A percentile compares a stretch with the other conserved stretches of the same genome.
phyloP scores from a whole-genome alignment of 2,888 invertebrate genomes.

The Cephus sareptanus region DNA sequence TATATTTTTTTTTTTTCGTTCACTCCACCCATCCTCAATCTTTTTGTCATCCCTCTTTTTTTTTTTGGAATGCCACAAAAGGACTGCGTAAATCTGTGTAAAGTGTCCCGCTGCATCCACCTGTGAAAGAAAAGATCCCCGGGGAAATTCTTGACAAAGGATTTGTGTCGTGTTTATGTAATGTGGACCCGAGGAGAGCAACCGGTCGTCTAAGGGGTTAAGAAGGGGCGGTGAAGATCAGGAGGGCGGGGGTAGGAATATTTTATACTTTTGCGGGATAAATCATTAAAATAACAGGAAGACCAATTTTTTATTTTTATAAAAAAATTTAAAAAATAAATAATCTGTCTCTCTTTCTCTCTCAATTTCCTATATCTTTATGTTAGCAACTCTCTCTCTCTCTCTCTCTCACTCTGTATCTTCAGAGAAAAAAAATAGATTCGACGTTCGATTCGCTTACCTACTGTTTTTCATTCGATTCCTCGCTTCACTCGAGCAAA shows the following conservation, averaged over 20 bases:
- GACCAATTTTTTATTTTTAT: neutral
- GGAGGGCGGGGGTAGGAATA: neutral
- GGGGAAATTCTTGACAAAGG: constrained; percentile 40
- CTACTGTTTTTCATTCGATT: neutral
- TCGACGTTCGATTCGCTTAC: neutral
- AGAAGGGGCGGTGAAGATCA: neutral
- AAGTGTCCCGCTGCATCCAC: constrained; percentile 40
- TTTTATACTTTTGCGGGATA: neutral
- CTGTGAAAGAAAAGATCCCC: constrained; percentile 39
- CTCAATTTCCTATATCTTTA: neutral
- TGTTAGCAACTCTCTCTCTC: too few species aligned
- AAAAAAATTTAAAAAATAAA: neutral
- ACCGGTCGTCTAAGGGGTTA: neutral
- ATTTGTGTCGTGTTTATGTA: neutral
- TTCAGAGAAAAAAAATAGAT: neutral
- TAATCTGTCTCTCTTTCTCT: too few species aligned
- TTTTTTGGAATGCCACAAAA: constrained; percentile 36
- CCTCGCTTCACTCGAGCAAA: neutral
- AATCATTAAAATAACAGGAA: neutral
- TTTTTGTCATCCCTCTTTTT: constrained; percentile 32
- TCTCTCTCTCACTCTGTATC: neutral
- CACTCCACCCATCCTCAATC: neutral
- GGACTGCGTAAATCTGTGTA: constrained; percentile 40
- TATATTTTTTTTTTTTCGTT: neutral
- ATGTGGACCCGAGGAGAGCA: neutral